Conservation (phyloP, 2,113 vertebrate species). For the Miniopterus natalensis region DNA sequence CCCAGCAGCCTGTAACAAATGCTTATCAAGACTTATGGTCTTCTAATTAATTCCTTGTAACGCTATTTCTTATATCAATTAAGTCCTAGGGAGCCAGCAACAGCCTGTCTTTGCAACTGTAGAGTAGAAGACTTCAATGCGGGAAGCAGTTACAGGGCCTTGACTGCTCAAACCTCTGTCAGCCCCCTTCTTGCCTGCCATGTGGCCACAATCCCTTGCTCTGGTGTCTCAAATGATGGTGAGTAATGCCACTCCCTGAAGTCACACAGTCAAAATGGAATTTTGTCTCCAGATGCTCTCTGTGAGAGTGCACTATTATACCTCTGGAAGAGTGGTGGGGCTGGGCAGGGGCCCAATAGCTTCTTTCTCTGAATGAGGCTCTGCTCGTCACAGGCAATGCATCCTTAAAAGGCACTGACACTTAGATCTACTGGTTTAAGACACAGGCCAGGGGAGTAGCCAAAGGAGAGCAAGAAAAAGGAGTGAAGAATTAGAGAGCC, state of each 20-base stretch:
- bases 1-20: conserved; percentile 56
- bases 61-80: conserved; percentile 65
- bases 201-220: not conserved
- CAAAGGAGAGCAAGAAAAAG: not conserved
- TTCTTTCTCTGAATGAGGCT: not conserved
- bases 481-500: not conserved
- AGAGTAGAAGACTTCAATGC: not conserved
- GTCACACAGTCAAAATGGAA: not conserved
- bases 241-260: not conserved
- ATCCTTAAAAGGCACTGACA: not conserved
- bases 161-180: not conserved
- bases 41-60: conserved; percentile 75
- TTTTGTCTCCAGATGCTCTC: not conserved
- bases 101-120: not conserved
- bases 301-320: not conserved
- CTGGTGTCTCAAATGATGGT: not conserved
- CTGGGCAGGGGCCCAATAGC: too few species aligned
- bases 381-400: not conserved
- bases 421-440: not conserved
- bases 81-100: conserved; percentile 25
- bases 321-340: not conserved
- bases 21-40: conserved; percentile 62
- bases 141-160: not conserved
- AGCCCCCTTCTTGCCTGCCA: not conserved
- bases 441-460: not conserved